Evolutionary conservation across 2,113 vertebrate genomes (phyloP), one percentile per base, ranked within the genome.

Genomic region (Beaufortia kweichowensis): DNA sequence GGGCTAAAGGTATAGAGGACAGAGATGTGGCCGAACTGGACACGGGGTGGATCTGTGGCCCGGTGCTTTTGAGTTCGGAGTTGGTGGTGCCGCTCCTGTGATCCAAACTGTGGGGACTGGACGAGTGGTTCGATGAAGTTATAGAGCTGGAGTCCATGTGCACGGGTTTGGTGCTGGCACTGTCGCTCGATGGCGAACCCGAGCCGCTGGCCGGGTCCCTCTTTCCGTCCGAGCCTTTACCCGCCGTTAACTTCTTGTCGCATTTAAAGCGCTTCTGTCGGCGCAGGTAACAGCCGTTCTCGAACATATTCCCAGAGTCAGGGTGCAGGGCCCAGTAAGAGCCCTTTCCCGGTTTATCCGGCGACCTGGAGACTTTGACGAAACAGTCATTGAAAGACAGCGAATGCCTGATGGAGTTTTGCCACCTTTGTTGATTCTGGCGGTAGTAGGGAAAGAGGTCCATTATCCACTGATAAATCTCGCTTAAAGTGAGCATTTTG

Each of bases 381-480:
- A 99, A 98, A 86, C 97, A 99, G 91, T 99, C 97, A 79, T 99
- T 99, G 89, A 99, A 98, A 59, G 96, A 98, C 19, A 99, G 93
- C 0, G 97, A 98, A 88, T 98, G 97, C 5, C 97, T 93, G 84
- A 99, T 99, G 85, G 96, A 98, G 91, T 99, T 98, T 91, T 99
- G 97, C 97, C 97, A 98, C 76, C 97, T 94, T 86, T 99, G 97
- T 87, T 98, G 97, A 88, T 99, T 98, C 88, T 99, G 96, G 0
- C 97, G 92, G 87, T 99, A 99, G 66, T 90, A 99, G 1, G 97
- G 97, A 78, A 99, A 98, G 26, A 98, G 93, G 88, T 99, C 97
- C 97, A 98, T 98, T 92, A 99, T 99, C 97, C 97, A 98, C 85
- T 98, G 96, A 89, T 99, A 99, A 90, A 99, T 99, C 89, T 99